Base-by-base conservation (phyloP, 2,797 vertebrate species). In the Fundulus diaphanus region DNA sequence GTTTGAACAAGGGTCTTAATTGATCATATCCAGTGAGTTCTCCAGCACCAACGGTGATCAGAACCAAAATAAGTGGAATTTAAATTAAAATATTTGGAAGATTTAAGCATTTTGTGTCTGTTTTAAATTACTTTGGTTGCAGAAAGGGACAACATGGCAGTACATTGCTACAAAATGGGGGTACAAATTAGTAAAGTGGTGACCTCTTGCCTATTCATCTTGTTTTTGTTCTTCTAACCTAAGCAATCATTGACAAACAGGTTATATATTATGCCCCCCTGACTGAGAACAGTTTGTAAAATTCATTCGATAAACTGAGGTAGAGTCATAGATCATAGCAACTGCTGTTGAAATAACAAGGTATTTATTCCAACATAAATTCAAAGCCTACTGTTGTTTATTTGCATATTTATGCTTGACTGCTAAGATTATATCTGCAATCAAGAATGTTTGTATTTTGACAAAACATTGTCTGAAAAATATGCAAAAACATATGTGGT, bases 351-450 rank as follows among this genome's bases (percentile, higher is more conserved):
- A 63, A 46, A 81, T 83, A 73, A 68, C 66, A 59, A 61, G 31
- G 33, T 78, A 79, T 83, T 68, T 63, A 78, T 79, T 74, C 42
- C 1, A 56, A 33, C 24, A 78, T 76, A 70, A 69, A 74, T 13
- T 37, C 49, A 84, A 72, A 86, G 57, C 78, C 35, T 35, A 35
- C 49, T 77, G 33, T 42, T 84, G 63, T 70, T 11, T 71, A 51
- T 56, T 67, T 15, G 75, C 13, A 52, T 42, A 73, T 85, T 76
- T 73, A 83, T 72, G 35, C 48, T 72, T 75, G 69, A 74, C 86
- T 88, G 69, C 76, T 35, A 27, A 76, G 61, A 80, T 85, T 87
- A 77, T 13, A 15, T 37, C 22, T 66, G 69, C 44, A 80, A 86
- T 66, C 49, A 40, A 76, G 12, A 3, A 11, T 15, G 44, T 56